These are phyloP conservation scores for Actinemys pallida DNA, from an alignment of 2,113 vertebrate species.

Conservation along the genomic window DNA sequence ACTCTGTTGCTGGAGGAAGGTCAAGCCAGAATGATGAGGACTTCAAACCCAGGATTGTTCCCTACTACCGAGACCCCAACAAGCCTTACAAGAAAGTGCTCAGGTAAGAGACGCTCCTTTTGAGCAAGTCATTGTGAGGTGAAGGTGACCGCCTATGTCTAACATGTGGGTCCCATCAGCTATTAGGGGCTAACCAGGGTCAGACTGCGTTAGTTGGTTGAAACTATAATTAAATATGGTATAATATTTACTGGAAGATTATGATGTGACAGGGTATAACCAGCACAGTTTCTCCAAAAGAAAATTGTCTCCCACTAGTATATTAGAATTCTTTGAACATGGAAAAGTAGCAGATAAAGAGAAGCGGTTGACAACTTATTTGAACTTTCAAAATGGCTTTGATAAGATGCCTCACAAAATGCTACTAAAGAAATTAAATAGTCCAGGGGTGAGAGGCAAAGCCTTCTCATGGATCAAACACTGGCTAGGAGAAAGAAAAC, in stretches of 20 bases:
- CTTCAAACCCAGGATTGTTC: slow-evolving; percentile 90
- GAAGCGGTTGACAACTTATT: not conserved
- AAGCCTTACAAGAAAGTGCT: slow-evolving; percentile 95
- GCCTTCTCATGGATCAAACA: not conserved
- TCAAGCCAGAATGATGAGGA: slow-evolving; percentile 68
- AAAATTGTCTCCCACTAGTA: rapidly evolving
- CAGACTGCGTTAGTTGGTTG: rapidly evolving
- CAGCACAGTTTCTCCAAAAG: rapidly evolving
- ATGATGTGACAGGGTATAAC: rapidly evolving
- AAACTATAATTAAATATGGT: rapidly evolving
- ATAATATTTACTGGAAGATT: not conserved
- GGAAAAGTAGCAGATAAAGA: not conserved
- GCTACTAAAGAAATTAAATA: not conserved
- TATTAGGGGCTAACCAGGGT: rapidly evolving
- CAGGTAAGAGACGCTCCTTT: slow-evolving; percentile 78
- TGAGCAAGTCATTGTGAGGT: rapidly evolving
- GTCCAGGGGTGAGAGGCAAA: not conserved
- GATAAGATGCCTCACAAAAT: not conserved
- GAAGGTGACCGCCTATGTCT: rapidly evolving
- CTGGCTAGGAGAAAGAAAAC: not conserved
- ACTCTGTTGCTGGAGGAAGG: slow-evolving; percentile 7
- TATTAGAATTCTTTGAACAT: not conserved
- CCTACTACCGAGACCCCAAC: slow-evolving; percentile 92
- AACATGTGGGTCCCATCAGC: rapidly evolving
- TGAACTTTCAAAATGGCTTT: not conserved